phyloP scores from a whole-genome alignment of 2,888 invertebrate species.

The Apomyelois bistriatella region DNA sequence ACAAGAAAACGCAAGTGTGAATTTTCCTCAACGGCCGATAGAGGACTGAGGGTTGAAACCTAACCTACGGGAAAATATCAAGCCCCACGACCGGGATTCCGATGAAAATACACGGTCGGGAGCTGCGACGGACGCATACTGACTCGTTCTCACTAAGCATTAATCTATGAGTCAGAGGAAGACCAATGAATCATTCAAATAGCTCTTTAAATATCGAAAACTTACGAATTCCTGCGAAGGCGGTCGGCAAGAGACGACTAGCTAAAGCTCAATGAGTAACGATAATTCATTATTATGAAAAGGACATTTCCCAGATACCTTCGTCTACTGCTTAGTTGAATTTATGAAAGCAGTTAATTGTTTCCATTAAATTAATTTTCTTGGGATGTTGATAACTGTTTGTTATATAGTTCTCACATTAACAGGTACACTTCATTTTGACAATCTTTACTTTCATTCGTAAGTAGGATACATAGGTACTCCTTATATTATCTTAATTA shows the following conservation, averaged over 20 bases:
- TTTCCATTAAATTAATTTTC: slow-evolving; percentile 15
- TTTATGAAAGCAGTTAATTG: slow-evolving; percentile 21
- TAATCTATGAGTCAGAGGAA: slow-evolving; percentile 56
- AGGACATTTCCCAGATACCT: slow-evolving; percentile 50
- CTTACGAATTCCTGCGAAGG: slow-evolving; percentile 46
- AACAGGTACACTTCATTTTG: too few species aligned
- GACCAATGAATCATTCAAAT: slow-evolving; percentile 28
- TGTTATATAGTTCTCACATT: not conserved
- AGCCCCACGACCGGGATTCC: slow-evolving; percentile 65
- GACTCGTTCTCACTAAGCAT: slow-evolving; percentile 45
- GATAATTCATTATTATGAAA: slow-evolving; percentile 59
- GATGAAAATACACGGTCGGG: slow-evolving; percentile 46
- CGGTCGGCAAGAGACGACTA: slow-evolving; percentile 37
- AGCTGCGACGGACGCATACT: slow-evolving; percentile 30
- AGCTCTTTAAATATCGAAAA: slow-evolving; percentile 26
- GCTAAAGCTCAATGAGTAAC: slow-evolving; percentile 70
- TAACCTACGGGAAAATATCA: slow-evolving; percentile 73
- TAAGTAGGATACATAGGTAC: too few species aligned
- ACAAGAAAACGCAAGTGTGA: slow-evolving; percentile 27
- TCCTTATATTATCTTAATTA: too few species aligned
- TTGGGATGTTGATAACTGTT: slow-evolving; percentile 1
- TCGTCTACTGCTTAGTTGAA: slow-evolving; percentile 28
- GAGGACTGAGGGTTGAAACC: slow-evolving; percentile 66
- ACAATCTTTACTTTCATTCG: too few species aligned
- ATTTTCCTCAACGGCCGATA: slow-evolving; percentile 44